Evolutionary conservation across 2,113 vertebrate genomes (phyloP), one percentile per base, ranked within the genome.

Genomic region (Oncorhynchus kisutch): DNA sequence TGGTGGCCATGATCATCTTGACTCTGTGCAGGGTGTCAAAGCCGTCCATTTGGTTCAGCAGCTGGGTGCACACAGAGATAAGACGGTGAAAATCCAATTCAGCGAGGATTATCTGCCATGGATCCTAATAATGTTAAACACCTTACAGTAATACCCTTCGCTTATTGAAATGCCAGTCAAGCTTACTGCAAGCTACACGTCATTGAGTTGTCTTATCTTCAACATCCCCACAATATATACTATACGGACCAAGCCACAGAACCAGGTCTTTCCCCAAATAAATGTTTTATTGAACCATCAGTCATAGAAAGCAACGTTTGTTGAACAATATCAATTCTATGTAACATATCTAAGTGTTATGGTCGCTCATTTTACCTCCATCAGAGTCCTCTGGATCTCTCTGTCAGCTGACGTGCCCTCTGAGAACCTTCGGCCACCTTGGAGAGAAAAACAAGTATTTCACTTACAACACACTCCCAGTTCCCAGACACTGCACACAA

Each of bases 1-100:
- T 99, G 14, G 98, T 99, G 80, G 98, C 97, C 98, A 99, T 99
- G 88, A 99, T 99, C 97, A 99, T 99, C 93, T 99, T 99, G 76
- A 99, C 97, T 94, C 97, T 95, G 89, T 99, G 97, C 84, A 99
- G 94, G 12, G 97, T 99, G 89, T 99, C 98, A 25, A 99, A 99
- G 80, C 98, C 98, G 60, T 99, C 98, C 98, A 99, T 99, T 91
- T 99, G 98, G 93, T 99, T 99, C 89, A 99, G 83, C 74, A 99
- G 86, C 97, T 99, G 85, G 45, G 71, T 29, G 14, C 6, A 49
- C 0, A 70, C 39, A 45, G 39, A 45, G 39, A 45, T 3, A 59
- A 25, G 67, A 45, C 16, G 24, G 39, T n/a, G 1, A 67, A 12
- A 72, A n/a, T 5, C 16, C 13, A 11, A 31, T 14, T 67, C 27